Base-by-base conservation (phyloP, 1,140 invertebrate genomes). In the Psix sp. region DNA sequence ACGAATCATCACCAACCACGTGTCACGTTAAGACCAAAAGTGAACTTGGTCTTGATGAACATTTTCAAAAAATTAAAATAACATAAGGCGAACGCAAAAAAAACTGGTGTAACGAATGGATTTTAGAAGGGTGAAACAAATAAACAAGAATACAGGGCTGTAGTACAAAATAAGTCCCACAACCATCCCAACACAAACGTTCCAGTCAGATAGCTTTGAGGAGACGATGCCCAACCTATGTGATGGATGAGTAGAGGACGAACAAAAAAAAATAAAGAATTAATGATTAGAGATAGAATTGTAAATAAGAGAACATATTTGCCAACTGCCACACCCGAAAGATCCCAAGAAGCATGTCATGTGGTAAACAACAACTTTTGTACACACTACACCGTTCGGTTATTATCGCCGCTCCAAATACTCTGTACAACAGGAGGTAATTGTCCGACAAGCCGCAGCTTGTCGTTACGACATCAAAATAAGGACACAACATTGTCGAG, bases 131-230 rank as follows among this genome's bases (percentile, higher is more conserved):
- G 16, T 59, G 18, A 20, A 43, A 33, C 31, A 51, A 39, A 68
- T 35, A 66, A 52, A 63, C n/a, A 10, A 59, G 1, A 52, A 18
- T 29, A 45, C 16, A 31, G 21, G 29, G 7, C 56, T 54, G 31
- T 40, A 54, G 31, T 72, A 10, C 7, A 66, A 79, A 42, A 59
- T 77, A 46, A 83, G 82, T 79, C 86, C 86, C 77, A 79, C 80
- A 72, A 86, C 86, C 85, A 86, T 77, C 80, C 83, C 84, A 86
- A 84, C 82, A 86, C 81, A 85, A 82, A 84, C 73, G 76, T 77
- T 66, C 80, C 78, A 85, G 73, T 82, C 83, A 86, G 39, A 86
- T 84, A 86, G 82, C 79, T 77, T 77, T 70, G 68, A 76, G 78
- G 59, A 77, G 79, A 56, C 62, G 80, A 76, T 77, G 70, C 81